Percentiles rank a stretch among this genome's conserved stretches.
Conservation (phyloP, 2,888 invertebrate genomes). For the Acrobasis repandana region DNA sequence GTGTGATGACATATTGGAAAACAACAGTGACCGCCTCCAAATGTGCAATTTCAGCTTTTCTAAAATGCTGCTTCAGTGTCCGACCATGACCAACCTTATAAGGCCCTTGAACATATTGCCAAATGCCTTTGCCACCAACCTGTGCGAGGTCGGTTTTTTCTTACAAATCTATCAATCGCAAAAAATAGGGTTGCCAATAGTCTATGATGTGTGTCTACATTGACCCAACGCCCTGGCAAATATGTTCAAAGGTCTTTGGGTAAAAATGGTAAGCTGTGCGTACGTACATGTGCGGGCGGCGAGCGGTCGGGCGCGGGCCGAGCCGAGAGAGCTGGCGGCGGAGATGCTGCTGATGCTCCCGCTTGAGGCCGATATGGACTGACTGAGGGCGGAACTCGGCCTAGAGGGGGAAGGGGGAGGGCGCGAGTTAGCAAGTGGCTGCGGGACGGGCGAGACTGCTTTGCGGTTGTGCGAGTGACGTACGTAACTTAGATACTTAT, state of each 20-base stretch:
- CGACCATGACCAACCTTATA: neutral
- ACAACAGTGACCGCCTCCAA: too few relatives aligned
- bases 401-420: slow-evolving; percentile 58
- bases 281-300: slow-evolving; percentile 87
- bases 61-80: neutral
- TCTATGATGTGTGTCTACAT: too few relatives aligned
- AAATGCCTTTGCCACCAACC: too few relatives aligned
- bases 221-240: too few relatives aligned
- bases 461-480: slow-evolving; percentile 8
- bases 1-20: too few relatives aligned
- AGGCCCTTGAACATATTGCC: too few relatives aligned
- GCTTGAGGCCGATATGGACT: slow-evolving; percentile 86
- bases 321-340: slow-evolving; percentile 82
- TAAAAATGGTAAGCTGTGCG: neutral
- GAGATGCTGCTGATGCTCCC: slow-evolving; percentile 83
- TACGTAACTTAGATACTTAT: too few relatives aligned
- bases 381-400: slow-evolving; percentile 92
- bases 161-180: too few relatives aligned
- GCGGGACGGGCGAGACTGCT: neutral
- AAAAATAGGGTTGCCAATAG: too few relatives aligned
- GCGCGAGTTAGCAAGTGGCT: slow-evolving; percentile 1
- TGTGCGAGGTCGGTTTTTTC: too few relatives aligned
- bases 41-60: neutral
- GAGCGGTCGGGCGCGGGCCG: slow-evolving; percentile 84
- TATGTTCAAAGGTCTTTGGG: too few relatives aligned